Conservation (phyloP, 2,113 vertebrate genomes). For the Castor canadensis region DNA sequence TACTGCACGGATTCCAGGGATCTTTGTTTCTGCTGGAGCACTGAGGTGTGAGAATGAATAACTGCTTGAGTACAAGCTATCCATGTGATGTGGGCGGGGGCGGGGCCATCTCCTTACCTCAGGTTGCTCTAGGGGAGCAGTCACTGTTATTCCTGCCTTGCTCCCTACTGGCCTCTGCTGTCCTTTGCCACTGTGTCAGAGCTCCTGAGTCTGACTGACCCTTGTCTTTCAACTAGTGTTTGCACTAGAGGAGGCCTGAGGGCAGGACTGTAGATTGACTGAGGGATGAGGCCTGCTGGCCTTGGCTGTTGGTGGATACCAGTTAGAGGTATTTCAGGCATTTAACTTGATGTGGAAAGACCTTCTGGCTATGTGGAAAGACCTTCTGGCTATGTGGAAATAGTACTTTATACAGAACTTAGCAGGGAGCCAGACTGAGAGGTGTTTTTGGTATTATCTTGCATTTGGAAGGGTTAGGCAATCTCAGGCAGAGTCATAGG, state of each 20-base stretch:
- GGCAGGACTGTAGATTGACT: too few relatives aligned
- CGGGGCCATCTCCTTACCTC: neutral
- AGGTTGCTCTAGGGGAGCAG: fast-evolving
- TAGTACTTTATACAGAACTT: neutral
- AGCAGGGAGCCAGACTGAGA: fast-evolving
- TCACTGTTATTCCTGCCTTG: fast-evolving
- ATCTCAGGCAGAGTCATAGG: neutral
- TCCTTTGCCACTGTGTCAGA: neutral
- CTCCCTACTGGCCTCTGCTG: neutral
- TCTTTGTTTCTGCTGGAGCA: neutral
- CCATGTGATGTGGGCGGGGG: neutral
- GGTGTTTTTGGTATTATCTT: neutral
- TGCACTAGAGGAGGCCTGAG: neutral
- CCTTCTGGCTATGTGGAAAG: neutral
- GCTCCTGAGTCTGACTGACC: too few relatives aligned
- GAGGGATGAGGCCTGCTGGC: neutral
- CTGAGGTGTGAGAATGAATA: neutral
- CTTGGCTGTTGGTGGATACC: neutral
- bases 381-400: too few relatives aligned
- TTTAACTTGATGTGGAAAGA: neutral
- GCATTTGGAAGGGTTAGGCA: neutral
- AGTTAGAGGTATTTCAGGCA: too few relatives aligned
- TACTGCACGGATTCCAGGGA: neutral
- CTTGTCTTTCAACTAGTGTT: neutral
- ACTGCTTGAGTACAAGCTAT: too few relatives aligned